A percentile compares a stretch with the other conserved stretches of the same genome.
Conservation (phyloP, 2,797 vertebrate genomes). For the Tokudaia tokunoshimensis region DNA sequence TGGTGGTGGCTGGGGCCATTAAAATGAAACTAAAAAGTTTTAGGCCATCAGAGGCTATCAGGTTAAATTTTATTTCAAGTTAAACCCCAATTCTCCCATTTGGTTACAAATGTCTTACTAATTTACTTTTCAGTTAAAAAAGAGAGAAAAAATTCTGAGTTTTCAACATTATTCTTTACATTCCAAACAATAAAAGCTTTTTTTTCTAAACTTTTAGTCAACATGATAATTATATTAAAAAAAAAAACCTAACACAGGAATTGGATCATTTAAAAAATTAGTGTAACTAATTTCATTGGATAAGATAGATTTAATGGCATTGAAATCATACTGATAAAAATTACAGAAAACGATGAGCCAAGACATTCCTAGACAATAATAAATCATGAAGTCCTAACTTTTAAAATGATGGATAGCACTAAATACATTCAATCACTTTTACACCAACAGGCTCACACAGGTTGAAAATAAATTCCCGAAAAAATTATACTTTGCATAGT, state of each 20-base stretch:
- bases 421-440: background rate
- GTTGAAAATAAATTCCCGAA: constrained; percentile 36
- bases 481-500: constrained; percentile 5
- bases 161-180: constrained; percentile 22
- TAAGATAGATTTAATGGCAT: background rate
- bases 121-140: background rate
- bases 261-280: background rate
- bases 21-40: constrained; percentile 6
- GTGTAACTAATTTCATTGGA: background rate
- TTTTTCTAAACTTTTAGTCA: background rate
- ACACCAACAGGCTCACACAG: background rate
- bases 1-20: background rate
- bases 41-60: background rate
- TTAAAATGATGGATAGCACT: constrained; percentile 21
- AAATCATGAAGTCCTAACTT: constrained; percentile 36
- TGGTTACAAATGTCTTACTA: constrained; percentile 24
- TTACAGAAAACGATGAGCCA: background rate
- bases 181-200: background rate
- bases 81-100: background rate
- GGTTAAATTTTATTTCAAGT: background rate
- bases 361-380: constrained; percentile 41
- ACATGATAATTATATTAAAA: background rate
- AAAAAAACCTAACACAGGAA: background rate
- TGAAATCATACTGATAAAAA: background rate
- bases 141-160: background rate